Evolutionary conservation across 2,113 vertebrate species (phyloP), one percentile per base, ranked within the genome.

Genomic region (Thalassoma bifasciatum): DNA sequence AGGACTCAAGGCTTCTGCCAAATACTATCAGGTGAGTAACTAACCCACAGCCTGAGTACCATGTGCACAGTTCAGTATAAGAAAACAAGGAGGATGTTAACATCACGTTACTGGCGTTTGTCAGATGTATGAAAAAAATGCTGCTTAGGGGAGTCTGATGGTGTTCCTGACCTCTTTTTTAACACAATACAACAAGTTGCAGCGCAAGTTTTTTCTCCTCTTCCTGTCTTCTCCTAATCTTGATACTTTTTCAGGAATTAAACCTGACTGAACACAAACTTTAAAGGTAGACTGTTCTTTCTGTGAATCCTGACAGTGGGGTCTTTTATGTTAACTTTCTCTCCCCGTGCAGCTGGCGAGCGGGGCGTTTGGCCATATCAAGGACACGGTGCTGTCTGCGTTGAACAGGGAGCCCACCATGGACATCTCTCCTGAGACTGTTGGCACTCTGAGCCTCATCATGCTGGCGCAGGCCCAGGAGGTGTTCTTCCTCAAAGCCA

Each of bases 401-500:
- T 93, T 99, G 87, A 99, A 91, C 91, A 93, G 97, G 62, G 98
- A 99, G 66, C 98, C 98, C 69, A 98, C 98, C 26, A 96, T 98
- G 94, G 98, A 99, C 91, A 96, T 99, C 87, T 96, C 97, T 85
- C 98, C 98, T 4, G 98, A 99, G 80, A 99, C 98, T 6, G 96
- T 94, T 71, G 95, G 97, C 62, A 96, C 96, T 23, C 95, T 99
- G 72, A 97, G 96, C 86, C 93, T 95, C 72, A 99, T 99, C 82
- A 99, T 99, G 97, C 92, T 99, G 92, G 97, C 98, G 72, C 98
- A 99, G 91, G 98, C 98, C 24, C 98, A 99, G 88, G 98, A 99
- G 93, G 98, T 99, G 65, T 97, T 99, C 88, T 98, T 98, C 91
- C 89, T 98, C 88, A 99, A 99, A 93, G 98, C 98, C 11, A 96